These are phyloP conservation scores for Megaceryle torquata DNA, from an alignment of 2,113 vertebrate species.

Conservation along the genomic window DNA sequence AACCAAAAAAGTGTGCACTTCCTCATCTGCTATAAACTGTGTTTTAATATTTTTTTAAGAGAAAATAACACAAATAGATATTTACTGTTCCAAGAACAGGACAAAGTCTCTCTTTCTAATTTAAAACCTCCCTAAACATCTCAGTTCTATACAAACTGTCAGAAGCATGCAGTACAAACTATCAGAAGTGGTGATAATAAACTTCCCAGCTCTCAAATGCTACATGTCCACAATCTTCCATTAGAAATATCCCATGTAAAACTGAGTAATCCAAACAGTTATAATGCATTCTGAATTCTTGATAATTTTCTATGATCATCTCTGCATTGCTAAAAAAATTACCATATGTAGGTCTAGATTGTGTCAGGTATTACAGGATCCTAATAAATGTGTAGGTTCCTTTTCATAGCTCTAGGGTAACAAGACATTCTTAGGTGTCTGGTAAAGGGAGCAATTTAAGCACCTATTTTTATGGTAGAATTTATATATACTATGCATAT, in stretches of 20 bases:
- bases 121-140: not conserved
- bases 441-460: not conserved
- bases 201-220: not conserved
- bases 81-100: not conserved
- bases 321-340: not conserved
- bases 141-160: not conserved
- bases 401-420: not conserved
- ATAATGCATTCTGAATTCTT: not conserved
- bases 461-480: not conserved
- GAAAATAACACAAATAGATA: not conserved
- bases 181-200: not conserved
- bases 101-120: not conserved
- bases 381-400: rapidly evolving
- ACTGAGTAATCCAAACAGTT: not conserved
- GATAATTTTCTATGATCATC: not conserved
- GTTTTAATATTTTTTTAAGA: not conserved
- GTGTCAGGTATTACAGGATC: not conserved
- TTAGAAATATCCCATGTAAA: not conserved
- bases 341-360: not conserved
- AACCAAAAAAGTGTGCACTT: not conserved
- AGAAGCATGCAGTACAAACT: not conserved
- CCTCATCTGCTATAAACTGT: not conserved
- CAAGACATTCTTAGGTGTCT: not conserved
- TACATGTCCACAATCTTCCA: not conserved
- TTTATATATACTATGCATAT: not conserved